Conservation (phyloP, 37 sponge, comb jelly and placozoan genomes). For the Ephydatia muelleri region DNA sequence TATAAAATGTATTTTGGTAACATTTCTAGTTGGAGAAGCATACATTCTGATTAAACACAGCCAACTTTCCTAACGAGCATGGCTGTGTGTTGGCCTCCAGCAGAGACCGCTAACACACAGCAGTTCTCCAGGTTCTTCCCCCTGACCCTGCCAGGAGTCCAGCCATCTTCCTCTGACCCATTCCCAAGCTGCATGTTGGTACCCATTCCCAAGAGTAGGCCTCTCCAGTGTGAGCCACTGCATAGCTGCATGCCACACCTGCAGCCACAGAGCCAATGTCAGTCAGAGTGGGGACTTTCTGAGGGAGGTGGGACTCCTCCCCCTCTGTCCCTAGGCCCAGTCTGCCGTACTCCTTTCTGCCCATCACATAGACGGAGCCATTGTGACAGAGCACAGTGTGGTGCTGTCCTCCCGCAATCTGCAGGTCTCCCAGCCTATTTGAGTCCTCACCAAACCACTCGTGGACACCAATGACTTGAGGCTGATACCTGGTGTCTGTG, state of each 20-base stretch:
- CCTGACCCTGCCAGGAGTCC: conserved; percentile 49
- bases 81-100: conserved; percentile 93
- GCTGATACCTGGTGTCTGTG: conserved; percentile 37
- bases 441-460: conserved; percentile 37
- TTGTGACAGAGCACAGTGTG: conserved; percentile 77
- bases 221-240: conserved; percentile 56
- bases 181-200: conserved; percentile 84
- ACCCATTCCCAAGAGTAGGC: conserved; percentile 94
- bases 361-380: conserved; percentile 82
- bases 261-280: conserved; percentile 53
- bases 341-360: conserved; percentile 92
- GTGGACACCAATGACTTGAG: conserved; percentile 32
- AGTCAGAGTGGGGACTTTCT: conserved; percentile 22
- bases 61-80: conserved; percentile 51
- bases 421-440: conserved; percentile 5
- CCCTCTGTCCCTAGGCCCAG: conserved; percentile 83
- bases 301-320: conserved; percentile 41
- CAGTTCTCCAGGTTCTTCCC: conserved; percentile 82
- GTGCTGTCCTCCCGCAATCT: conserved; percentile 82
- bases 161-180: conserved; percentile 79
- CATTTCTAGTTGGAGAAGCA: too few relatives aligned
- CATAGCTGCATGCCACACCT: conserved; percentile 79
- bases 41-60: background rate
- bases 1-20: too few relatives aligned
- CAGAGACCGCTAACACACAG: conserved; percentile 57